Conservation (phyloP, 2,797 vertebrate species). For the Poecilia velifera region DNA sequence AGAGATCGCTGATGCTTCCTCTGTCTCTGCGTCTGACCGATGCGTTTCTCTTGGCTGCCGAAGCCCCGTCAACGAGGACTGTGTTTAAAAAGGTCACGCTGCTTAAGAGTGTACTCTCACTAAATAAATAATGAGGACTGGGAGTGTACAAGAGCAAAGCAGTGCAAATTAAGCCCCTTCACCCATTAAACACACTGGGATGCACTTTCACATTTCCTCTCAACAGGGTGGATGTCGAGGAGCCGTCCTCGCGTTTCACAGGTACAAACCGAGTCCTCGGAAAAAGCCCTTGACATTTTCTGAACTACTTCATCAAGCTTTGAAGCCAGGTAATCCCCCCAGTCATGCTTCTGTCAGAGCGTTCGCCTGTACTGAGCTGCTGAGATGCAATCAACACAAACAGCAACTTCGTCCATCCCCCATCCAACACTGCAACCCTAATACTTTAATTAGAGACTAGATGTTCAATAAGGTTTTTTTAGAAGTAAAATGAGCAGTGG, state of each 20-base stretch:
- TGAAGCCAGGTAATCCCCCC: conserved; percentile 33
- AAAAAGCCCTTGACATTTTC: conserved; percentile 54
- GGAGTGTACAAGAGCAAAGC: conserved; percentile 54
- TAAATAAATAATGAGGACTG: conserved; percentile 76
- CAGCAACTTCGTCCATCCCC: not conserved
- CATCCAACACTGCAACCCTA: not conserved
- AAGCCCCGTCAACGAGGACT: conserved; percentile 36
- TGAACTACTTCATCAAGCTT: conserved; percentile 36
- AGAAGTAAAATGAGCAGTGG: not conserved
- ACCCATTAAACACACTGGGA: conserved; percentile 26
- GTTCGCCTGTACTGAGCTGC: conserved; percentile 13
- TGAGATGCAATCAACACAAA: not conserved
- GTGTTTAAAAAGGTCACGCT: conserved; percentile 62
- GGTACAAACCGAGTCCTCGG: conserved; percentile 37
- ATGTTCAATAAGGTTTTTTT: not conserved
- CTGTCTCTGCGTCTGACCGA: conserved; percentile 19
- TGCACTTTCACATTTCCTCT: conserved; percentile 43
- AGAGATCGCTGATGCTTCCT: conserved; percentile 32
- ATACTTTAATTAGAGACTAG: not conserved
- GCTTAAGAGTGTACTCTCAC: conserved; percentile 52
- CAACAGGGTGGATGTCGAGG: conserved; percentile 40
- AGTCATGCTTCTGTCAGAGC: conserved; percentile 13
- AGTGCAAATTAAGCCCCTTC: conserved; percentile 45
- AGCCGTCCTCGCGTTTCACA: conserved; percentile 42
- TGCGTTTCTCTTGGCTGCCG: conserved; percentile 35